Evolutionary conservation across 2,797 vertebrate species (phyloP).

Genomic region (Lindbergichthys nudifrons): DNA sequence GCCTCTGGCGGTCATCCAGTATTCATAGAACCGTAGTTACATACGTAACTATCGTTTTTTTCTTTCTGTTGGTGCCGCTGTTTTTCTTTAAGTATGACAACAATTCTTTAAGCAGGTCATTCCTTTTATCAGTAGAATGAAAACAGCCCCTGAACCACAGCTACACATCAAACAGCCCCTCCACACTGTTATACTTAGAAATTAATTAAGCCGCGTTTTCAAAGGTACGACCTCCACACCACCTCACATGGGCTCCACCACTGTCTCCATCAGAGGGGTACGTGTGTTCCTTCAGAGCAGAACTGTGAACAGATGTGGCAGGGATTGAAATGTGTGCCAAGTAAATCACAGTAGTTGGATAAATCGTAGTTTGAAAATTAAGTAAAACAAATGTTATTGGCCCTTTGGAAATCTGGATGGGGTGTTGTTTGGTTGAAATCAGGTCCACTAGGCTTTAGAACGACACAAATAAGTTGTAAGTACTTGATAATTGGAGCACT

Average conservation of each 20-base stretch:
- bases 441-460: conserved; percentile 26
- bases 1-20: too few species aligned
- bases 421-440: conserved; percentile 42
- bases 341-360: conserved; percentile 24
- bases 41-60: too few species aligned
- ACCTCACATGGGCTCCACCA: conserved; percentile 33
- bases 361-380: conserved; percentile 13
- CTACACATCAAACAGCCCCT: conserved; percentile 43
- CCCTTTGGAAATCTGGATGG: conserved; percentile 33
- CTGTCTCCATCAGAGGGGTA: conserved; percentile 22
- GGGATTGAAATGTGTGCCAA: conserved; percentile 41
- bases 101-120: too few species aligned
- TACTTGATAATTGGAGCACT: conserved; percentile 39
- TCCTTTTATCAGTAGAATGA: too few species aligned
- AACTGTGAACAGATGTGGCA: conserved; percentile 48
- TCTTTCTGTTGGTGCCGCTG: too few species aligned
- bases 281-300: conserved; percentile 21
- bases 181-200: conserved; percentile 41
- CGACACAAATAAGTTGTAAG: conserved; percentile 49
- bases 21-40: too few species aligned
- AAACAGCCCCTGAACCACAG: conserved; percentile 9
- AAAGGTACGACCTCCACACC: conserved; percentile 30
- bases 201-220: conserved; percentile 44
- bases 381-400: conserved; percentile 10
- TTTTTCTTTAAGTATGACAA: too few species aligned